Base-by-base conservation (phyloP, 2,797 vertebrate genomes). In the Scolopax rusticola region DNA sequence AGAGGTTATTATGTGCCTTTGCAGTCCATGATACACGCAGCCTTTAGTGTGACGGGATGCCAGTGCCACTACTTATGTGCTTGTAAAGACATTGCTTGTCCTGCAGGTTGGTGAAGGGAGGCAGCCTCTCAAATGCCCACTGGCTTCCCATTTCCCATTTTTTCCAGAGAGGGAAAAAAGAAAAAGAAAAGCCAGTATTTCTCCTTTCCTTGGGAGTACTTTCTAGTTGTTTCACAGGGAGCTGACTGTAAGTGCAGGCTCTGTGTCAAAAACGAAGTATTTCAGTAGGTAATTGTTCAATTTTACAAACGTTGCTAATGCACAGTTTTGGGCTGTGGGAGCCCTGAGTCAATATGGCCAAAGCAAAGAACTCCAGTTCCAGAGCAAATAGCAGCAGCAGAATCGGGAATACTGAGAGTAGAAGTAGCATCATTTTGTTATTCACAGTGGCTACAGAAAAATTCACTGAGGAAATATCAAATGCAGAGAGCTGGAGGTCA, bases 351-450 rank as follows among this genome's bases (percentile, higher is more conserved):
- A 78, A 85, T 83, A 47, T 0, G 15, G 83, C 82, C 75, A 77
- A 91, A 76, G 85, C 76, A 70, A 91, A 92, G 63, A 84, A 36
- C 74, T 79, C 38, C 40, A 30, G 68, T 74, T 96, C 65, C 68
- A 82, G 82, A 75, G 70, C 87, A 95, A 81, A 94, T 67, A 94
- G 50, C 87, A 93, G 89, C 60, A 56, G 64, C 79, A 78, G 74
- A 87, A 57, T 0, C 51, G 85, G 80, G 87, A 93, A 94, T 88
- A 78, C 32, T 33, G 54, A 83, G 61, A 65, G 69, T 4, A 78
- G 47, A 83, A 91, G 67, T 36, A 71, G 28, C 61, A 63, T 56
- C 14, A 7, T 53, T 91, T 77, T 87, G 38, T 82, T 92, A 80
- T 50, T 90, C 87, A 60, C 2, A 1, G 41, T n/a, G 81, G 61